phyloP scores from a whole-genome alignment of 1,140 invertebrate genomes.

The Drosophila watanabei region DNA sequence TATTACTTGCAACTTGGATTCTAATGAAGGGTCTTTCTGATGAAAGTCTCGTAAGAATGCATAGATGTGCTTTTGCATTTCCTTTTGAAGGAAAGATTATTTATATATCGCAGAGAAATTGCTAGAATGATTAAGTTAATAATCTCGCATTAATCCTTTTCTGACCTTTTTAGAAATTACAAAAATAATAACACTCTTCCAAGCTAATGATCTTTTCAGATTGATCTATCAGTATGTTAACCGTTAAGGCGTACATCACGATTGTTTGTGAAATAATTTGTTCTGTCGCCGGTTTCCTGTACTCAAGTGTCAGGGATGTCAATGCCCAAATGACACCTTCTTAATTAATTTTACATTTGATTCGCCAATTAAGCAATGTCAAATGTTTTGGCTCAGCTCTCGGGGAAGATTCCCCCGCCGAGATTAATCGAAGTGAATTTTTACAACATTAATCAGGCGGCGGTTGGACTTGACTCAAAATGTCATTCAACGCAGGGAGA shows the following conservation, averaged over 20 bases:
- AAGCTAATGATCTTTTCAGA: conserved; percentile 15
- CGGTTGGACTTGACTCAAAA: conserved; percentile 52
- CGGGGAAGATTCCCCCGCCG: conserved; percentile 46
- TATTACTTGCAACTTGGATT: neutral
- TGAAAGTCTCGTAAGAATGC: no score
- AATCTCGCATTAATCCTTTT: no score
- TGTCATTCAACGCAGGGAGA: conserved; percentile 64
- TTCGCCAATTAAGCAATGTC: conserved; percentile 67
- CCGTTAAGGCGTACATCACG: conserved; percentile 41
- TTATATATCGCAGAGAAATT: no score
- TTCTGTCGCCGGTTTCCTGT: conserved; percentile 53
- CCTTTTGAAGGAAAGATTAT: no score
- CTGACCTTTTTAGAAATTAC: neutral
- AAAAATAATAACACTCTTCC: neutral
- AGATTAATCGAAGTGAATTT: conserved; percentile 72
- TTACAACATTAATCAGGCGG: conserved; percentile 74
- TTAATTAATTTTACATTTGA: conserved; percentile 45
- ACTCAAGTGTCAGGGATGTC: conserved; percentile 57
- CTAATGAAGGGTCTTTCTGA: neutral
- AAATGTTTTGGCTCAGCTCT: conserved; percentile 38
- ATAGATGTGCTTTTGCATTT: no score
- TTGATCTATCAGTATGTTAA: conserved; percentile 14
- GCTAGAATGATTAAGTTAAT: no score
- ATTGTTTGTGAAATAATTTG: conserved; percentile 5
- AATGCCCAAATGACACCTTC: conserved; percentile 70